Evolutionary conservation across 2,113 vertebrate species (phyloP), one percentile per base, ranked within the genome.

Genomic region (Scomber japonicus): DNA sequence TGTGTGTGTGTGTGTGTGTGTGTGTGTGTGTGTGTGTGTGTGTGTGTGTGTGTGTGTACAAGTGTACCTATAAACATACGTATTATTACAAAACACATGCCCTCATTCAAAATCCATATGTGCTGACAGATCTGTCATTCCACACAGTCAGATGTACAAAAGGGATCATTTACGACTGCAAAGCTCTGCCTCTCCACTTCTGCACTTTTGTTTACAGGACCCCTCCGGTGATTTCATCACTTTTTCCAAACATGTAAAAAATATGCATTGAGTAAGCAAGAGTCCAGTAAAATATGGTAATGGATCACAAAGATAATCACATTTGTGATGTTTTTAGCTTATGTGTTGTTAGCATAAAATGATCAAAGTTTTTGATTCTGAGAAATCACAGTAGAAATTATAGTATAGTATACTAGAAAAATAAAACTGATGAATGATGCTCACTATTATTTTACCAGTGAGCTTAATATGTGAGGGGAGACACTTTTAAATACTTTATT

Each of bases 71-170:
- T 55, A 69, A 73, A 86, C 75, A 81, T 72, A 71, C 44, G 27
- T 81, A 50, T 66, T 63, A 74, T 74, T 79, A 62, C 67, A 61
- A 68, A 86, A 86, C 56, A 71, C 73, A 49, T 53, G 71, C 46
- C 56, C 15, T 70, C 64, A 74, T 71, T 70, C 24, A 27, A 73
- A 73, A 63, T 72, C 79, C 75, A 67, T 30, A 64, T 48, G 83
- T 78, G 89, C 24, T 83, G 78, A 89, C 53, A 80, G 85, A 89
- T 84, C 78, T 82, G 48, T 21, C 35, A 40, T 7, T 40, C 35
- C 35, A 40, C 35, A 40, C 35, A 40, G 35, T 40, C 9, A 9
- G 7, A 9, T 40, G 5, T 40, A 40, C 35, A 40, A 40, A 64
- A 50, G 46, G 53, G 24, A 51, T 31, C 50, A 69, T 72, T 75